Percentiles rank a stretch among this genome's conserved stretches.
phyloP scores from a whole-genome alignment of 2,888 invertebrate genomes.

The Acrobasis consociella region DNA sequence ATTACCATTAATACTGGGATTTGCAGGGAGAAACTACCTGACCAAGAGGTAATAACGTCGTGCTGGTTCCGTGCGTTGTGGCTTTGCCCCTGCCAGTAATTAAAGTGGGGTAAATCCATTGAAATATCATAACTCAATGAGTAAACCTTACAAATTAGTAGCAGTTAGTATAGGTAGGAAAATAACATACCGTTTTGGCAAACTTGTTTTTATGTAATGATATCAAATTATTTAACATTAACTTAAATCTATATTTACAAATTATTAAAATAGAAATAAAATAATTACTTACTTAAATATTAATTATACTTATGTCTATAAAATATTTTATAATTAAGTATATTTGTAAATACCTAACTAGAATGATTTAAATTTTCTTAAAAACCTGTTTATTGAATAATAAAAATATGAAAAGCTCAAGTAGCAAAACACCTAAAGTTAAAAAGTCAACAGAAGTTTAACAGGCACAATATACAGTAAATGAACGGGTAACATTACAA shows the following conservation, averaged over 20 bases:
- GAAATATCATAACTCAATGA: no score
- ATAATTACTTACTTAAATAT: not conserved
- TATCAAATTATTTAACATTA: conserved; percentile 3
- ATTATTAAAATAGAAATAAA: not conserved
- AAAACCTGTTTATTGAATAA: not conserved
- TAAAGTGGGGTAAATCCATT: no score
- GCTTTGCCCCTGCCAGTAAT: no score
- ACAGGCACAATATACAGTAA: not conserved
- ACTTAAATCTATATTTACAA: conserved; percentile 1
- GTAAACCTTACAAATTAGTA: no score
- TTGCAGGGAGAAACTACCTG: no score
- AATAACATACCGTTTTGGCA: not conserved
- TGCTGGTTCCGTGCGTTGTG: no score
- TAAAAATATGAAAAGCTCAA: conserved; percentile 2
- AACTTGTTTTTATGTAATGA: conserved; percentile 3
- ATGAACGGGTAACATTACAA: not conserved
- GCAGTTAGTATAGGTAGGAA: not conserved
- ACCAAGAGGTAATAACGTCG: no score
- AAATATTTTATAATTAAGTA: not conserved
- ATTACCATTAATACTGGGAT: no score
- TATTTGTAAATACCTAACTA: not conserved
- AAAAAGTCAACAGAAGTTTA: not conserved
- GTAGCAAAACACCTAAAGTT: not conserved
- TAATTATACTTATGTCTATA: not conserved
- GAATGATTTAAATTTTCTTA: not conserved